These are phyloP conservation scores for Planiliza haematocheilus DNA, from an alignment of 2,113 vertebrate species.

Conservation along the genomic window DNA sequence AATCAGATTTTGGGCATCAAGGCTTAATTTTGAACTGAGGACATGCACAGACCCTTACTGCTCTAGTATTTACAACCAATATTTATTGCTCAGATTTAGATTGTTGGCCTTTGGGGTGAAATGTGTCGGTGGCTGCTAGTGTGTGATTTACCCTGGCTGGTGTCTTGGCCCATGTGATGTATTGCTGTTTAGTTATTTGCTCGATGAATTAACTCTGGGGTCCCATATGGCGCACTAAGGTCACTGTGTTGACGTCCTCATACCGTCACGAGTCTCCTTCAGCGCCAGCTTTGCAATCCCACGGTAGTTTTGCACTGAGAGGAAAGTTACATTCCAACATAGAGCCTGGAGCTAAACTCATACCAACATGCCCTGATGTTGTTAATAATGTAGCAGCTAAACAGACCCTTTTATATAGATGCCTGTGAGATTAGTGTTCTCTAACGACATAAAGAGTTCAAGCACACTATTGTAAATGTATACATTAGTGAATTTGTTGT, in stretches of 20 bases:
- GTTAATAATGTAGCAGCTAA: not conserved
- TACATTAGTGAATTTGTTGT: not conserved
- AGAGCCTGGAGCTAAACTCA: not conserved
- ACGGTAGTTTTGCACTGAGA: constrained; percentile 5
- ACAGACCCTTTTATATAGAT: not conserved
- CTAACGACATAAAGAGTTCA: not conserved
- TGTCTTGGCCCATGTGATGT: constrained; percentile 39
- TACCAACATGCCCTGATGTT: not conserved
- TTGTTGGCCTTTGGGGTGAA: constrained; percentile 43
- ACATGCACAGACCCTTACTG: constrained; percentile 7
- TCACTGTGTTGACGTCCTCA: constrained; percentile 17
- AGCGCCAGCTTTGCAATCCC: not conserved
- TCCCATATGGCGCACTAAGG: constrained; percentile 17
- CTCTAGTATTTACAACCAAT: constrained; percentile 33
- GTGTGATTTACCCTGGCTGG: constrained; percentile 47
- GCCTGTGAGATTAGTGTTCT: not conserved
- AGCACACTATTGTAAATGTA: not conserved
- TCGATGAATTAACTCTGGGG: constrained; percentile 40
- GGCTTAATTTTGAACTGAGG: constrained; percentile 26
- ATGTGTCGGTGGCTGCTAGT: constrained; percentile 38
- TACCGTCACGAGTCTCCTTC: constrained; percentile 3
- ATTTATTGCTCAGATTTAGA: constrained; percentile 40
- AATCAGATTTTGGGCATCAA: constrained; percentile 7
- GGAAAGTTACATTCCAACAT: constrained; percentile 1
- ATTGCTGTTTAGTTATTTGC: constrained; percentile 43